These are phyloP conservation scores for Zapus hudsonius DNA, from an alignment of 2,113 vertebrate species.

Conservation along the genomic window DNA sequence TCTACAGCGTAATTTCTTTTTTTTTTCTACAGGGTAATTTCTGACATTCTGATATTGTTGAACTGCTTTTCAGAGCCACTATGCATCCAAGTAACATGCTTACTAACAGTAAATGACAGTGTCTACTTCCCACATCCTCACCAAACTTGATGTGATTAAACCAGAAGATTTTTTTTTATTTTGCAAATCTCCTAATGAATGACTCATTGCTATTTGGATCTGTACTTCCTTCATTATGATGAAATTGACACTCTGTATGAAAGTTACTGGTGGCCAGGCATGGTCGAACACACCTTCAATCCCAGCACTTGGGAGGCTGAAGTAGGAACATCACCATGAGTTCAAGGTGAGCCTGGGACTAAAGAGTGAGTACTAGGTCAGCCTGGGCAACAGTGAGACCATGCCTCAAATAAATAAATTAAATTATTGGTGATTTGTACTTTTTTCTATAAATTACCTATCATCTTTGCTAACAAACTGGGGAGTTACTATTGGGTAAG, in stretches of 20 bases:
- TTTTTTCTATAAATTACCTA: slow-evolving; percentile 46
- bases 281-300: too few species aligned
- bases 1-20: too few species aligned
- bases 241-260: not conserved
- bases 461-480: slow-evolving; percentile 45
- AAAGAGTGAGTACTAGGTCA: too few species aligned
- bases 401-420: too few species aligned
- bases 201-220: slow-evolving; percentile 16
- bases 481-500: not conserved
- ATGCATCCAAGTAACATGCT: not conserved
- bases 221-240: slow-evolving; percentile 41
- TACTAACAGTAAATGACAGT: not conserved
- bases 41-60: not conserved
- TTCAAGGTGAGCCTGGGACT: too few species aligned
- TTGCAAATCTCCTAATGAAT: slow-evolving; percentile 12
- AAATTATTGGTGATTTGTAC: not conserved
- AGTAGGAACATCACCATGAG: too few species aligned
- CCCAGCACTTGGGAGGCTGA: too few species aligned
- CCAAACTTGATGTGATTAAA: not conserved
- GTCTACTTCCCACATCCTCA: not conserved
- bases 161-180: not conserved
- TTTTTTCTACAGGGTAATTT: too few species aligned
- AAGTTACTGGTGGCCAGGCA: not conserved
- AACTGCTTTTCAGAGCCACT: slow-evolving; percentile 3
- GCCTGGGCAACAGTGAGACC: too few species aligned